These are phyloP conservation scores for Tinea trinotella DNA, from an alignment of 2,888 invertebrate genomes.

Conservation along the genomic window DNA sequence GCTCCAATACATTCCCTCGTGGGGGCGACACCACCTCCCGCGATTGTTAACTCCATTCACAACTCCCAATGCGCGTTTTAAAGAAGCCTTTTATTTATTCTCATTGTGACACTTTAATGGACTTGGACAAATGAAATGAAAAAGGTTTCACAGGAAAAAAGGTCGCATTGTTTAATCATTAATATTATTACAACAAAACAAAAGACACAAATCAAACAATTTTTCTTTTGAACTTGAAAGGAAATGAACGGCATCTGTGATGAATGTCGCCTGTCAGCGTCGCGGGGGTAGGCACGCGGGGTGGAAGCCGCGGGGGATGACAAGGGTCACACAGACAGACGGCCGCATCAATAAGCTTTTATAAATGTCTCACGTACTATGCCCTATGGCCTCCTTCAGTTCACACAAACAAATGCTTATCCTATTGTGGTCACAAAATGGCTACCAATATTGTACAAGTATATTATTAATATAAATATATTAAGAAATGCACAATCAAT, in stretches of 20 bases:
- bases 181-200: constrained; percentile 3
- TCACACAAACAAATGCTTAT: not conserved
- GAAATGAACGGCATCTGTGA: constrained; percentile 17
- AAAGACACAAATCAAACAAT: not conserved
- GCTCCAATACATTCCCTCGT: not conserved
- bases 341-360: constrained; percentile 4
- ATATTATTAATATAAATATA: not conserved
- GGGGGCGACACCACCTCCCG: not conserved
- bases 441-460: not conserved
- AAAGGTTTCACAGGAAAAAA: not conserved
- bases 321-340: constrained; percentile 13
- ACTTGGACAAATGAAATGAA: not conserved
- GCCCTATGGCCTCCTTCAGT: not conserved
- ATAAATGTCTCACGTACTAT: constrained; percentile 9
- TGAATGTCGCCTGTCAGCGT: constrained; percentile 13
- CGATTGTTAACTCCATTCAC: not conserved
- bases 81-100: not conserved
- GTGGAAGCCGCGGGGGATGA: not conserved
- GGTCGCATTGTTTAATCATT: not conserved
- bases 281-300: not conserved
- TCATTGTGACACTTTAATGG: not conserved
- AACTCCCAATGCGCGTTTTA: not conserved
- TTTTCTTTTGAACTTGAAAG: constrained; percentile 2
- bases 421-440: not conserved
- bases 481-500: not conserved